Percentiles rank a stretch among this genome's conserved stretches.
These are phyloP conservation scores for Channa maculata DNA, from an alignment of 2,113 vertebrate species.

Conservation along the genomic window DNA sequence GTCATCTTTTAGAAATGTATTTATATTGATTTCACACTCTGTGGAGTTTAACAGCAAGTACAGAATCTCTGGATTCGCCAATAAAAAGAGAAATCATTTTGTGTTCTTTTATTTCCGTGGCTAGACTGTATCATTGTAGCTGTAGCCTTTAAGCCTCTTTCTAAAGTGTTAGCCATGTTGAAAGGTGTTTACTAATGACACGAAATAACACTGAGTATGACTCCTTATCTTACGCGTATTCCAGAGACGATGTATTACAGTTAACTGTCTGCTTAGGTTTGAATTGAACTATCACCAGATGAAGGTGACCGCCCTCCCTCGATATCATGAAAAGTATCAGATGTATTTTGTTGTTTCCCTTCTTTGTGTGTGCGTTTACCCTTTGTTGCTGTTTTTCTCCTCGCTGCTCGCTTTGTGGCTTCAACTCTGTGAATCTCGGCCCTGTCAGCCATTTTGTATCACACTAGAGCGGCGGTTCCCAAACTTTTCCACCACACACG, in stretches of 20 bases:
- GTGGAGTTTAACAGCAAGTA: constrained; percentile 77
- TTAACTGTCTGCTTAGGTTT: constrained; percentile 9
- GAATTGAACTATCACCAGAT: constrained; percentile 2
- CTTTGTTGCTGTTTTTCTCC: constrained; percentile 27
- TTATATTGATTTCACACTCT: constrained; percentile 83
- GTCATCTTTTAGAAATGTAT: constrained; percentile 80
- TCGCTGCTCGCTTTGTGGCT: constrained; percentile 26
- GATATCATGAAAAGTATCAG: constrained; percentile 20
- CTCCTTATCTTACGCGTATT: constrained; percentile 14
- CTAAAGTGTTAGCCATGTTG: background rate
- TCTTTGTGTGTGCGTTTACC: constrained; percentile 40
- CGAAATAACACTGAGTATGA: constrained; percentile 8
- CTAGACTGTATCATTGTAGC: constrained; percentile 50
- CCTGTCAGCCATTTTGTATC: background rate
- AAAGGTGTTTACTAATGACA: constrained; percentile 28
- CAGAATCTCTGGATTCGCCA: constrained; percentile 82
- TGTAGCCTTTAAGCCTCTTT: constrained; percentile 8
- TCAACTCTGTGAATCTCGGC: background rate
- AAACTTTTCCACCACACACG: background rate
- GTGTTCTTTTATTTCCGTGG: constrained; percentile 32
- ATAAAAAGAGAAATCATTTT: constrained; percentile 78
- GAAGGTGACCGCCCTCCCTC: constrained; percentile 4
- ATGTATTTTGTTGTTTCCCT: constrained; percentile 54
- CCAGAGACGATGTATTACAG: background rate
- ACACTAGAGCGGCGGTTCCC: constrained; percentile 51